Conservation (phyloP, 1,140 invertebrate species). For the Procambarus clarkii region DNA sequence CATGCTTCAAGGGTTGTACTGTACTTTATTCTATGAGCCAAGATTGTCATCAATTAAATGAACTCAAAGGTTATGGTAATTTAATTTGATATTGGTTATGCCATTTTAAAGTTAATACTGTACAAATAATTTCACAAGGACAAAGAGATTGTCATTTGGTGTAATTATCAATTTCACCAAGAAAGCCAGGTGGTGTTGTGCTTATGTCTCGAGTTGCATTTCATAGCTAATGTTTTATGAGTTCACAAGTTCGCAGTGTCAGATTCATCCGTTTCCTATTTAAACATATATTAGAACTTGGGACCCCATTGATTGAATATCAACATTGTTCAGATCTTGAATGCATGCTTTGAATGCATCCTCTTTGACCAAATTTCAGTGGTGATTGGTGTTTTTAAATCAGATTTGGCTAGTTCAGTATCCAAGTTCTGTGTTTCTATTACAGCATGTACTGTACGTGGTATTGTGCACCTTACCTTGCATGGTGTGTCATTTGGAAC, state of each 20-base stretch:
- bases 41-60: too few species aligned
- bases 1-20: too few species aligned
- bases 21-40: too few species aligned
- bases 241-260: too few species aligned
- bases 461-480: background rate
- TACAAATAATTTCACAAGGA: background rate
- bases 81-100: background rate
- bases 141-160: background rate
- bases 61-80: too few species aligned
- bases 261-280: background rate
- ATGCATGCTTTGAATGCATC: background rate
- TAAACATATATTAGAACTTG: background rate
- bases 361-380: background rate
- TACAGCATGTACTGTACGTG: background rate
- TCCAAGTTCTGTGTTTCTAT: background rate
- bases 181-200: background rate
- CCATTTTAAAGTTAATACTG: background rate
- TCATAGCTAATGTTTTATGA: background rate
- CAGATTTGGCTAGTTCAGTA: background rate
- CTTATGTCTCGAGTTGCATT: background rate
- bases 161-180: background rate
- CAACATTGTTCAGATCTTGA: background rate
- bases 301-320: background rate
- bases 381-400: conserved; percentile 5
- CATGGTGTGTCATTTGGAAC: background rate